Evolutionary conservation across 1,140 invertebrate species (phyloP).

Genomic region (Drosophila watanabei): DNA sequence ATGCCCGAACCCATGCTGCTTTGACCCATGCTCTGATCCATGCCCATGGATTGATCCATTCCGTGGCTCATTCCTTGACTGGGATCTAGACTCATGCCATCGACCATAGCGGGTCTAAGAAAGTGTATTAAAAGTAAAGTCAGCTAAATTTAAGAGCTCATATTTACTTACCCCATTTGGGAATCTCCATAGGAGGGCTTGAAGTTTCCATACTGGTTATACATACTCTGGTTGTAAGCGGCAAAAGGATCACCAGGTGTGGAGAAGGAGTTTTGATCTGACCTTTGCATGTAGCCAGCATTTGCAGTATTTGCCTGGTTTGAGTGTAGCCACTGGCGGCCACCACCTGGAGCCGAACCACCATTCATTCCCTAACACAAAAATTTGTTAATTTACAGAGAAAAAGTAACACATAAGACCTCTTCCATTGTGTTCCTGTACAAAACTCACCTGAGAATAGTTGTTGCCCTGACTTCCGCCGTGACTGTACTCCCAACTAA

Average conservation of each 20-base stretch:
- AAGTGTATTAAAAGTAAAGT: neutral
- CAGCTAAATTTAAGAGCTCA: neutral
- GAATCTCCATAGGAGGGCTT: conserved; percentile 24
- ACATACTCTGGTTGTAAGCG: conserved; percentile 56
- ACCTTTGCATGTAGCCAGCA: conserved; percentile 5
- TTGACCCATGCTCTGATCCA: neutral
- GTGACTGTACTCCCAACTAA: conserved; percentile 46
- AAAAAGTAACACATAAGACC: too few relatives aligned
- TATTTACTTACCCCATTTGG: neutral
- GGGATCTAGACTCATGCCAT: neutral
- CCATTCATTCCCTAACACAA: conserved; percentile 14
- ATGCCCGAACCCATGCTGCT: conserved; percentile 11
- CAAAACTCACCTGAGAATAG: conserved; percentile 43
- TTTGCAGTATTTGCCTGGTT: conserved; percentile 39
- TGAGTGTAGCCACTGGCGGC: conserved; percentile 68
- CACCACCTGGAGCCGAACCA: neutral
- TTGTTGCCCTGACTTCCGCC: conserved; percentile 8
- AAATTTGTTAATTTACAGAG: too few relatives aligned
- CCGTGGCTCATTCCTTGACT: conserved; percentile 1
- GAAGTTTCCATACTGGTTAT: conserved; percentile 38
- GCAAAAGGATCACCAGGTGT: conserved; percentile 34
- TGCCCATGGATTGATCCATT: conserved; percentile 9
- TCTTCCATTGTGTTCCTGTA: neutral
- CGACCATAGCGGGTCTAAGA: neutral
- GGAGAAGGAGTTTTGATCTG: neutral